Evolutionary conservation across 2,888 invertebrate species (phyloP), one percentile per base, ranked within the genome.

Genomic region (Drosophila meridiana): DNA sequence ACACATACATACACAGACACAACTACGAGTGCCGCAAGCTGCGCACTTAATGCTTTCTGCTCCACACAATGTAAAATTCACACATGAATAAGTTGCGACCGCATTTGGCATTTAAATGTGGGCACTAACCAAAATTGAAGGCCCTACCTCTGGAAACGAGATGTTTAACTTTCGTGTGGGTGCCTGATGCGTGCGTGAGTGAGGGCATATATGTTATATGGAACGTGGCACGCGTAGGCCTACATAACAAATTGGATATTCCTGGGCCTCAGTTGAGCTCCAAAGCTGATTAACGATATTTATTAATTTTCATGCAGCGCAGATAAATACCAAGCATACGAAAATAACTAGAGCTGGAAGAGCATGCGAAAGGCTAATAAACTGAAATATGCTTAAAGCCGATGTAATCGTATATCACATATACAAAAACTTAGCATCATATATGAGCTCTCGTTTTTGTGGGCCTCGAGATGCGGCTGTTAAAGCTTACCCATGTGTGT

Each of bases 101-200:
- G 56, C 58, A 57, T 42, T 57, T n/a, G 45, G 58, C 36, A 58
- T 45, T 45, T 45, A 58, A 58, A 58, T 32, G 58, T 56, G 40
- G 30, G 42, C 56, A 56, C 56, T 42, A 56, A 40, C 56, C 50
- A 38, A 53, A 55, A 55, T 55, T 55, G 40, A 55, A 55, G 55
- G 38, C 28, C 28, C 13, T 28, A 55, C 55, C 55, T 55, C 38
- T 38, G 72, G 68, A 69, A 71, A 14, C 26, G 36, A 28, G 55
- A 28, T 40, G 30, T 55, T 40, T 55, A 38, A 55, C 40, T 55
- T 40, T 52, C 32, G 34, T 52, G 13, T 36, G 36, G 34, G 52
- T 52, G 50, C 11, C n/a, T 30, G 43, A 36, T 40, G 42, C 3
- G 8, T 20, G 9, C 9, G n/a, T 28, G 9, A 4, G 14, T 14